Percentiles rank a stretch among this genome's conserved stretches.
These are phyloP conservation scores for Tachina grossa DNA, from an alignment of 2,888 invertebrate species.

Conservation along the genomic window DNA sequence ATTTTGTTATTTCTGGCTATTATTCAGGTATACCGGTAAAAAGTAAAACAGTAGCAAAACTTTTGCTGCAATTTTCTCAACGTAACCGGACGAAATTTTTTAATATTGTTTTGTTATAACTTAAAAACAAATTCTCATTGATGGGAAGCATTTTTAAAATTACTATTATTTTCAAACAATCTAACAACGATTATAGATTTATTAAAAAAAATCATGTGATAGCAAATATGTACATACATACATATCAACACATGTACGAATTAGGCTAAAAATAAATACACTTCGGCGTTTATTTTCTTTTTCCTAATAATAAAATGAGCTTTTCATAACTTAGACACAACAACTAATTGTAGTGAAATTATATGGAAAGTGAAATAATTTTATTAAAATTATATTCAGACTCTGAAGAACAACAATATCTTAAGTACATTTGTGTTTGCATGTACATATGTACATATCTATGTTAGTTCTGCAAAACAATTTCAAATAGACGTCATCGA, in stretches of 20 bases:
- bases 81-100: no score
- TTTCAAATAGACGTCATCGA: conserved; percentile 60
- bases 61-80: not conserved
- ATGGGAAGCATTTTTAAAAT: not conserved
- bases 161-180: not conserved
- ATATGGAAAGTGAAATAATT: conserved; percentile 4
- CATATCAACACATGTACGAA: not conserved
- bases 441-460: no score
- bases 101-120: not conserved
- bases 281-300: not conserved
- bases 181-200: no score
- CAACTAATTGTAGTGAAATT: conserved; percentile 38
- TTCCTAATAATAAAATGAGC: conserved; percentile 1
- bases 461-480: not conserved
- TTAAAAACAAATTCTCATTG: not conserved
- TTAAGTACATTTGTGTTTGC: not conserved
- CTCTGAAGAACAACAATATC: no score
- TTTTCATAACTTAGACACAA: conserved; percentile 8
- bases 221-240: not conserved
- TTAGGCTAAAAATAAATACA: not conserved
- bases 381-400: no score
- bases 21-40: not conserved
- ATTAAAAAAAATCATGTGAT: no score
- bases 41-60: not conserved
- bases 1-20: not conserved